Evolutionary conservation across 2,113 vertebrate genomes (phyloP).

Genomic region (Colinus virginianus): DNA sequence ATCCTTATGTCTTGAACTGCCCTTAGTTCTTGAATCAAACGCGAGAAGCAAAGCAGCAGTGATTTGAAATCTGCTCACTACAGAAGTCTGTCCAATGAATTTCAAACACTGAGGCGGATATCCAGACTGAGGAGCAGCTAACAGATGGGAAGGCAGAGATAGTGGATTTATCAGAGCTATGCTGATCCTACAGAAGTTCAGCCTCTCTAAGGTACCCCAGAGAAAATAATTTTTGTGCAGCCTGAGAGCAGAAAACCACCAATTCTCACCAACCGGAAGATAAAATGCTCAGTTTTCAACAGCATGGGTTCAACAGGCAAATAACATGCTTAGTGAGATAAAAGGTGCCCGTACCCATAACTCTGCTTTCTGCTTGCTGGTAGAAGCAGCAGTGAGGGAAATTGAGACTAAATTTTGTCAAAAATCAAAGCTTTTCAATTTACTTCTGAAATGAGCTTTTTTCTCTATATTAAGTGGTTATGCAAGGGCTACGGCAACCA

Average conservation of each 20-base stretch:
- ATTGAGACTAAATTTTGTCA: not conserved
- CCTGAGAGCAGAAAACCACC: not conserved
- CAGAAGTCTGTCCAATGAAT: constrained; percentile 1
- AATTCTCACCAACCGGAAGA: constrained; percentile 16
- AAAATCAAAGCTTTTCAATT: not conserved
- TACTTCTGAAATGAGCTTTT: not conserved
- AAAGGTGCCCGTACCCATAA: not conserved
- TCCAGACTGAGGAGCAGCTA: constrained; percentile 12
- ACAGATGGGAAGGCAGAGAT: constrained; percentile 43
- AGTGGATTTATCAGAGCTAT: constrained; percentile 43
- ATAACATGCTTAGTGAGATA: not conserved
- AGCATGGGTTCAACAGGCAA: not conserved
- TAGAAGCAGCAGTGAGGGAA: not conserved
- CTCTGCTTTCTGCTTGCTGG: not conserved
- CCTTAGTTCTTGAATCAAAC: not conserved
- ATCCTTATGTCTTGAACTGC: not conserved
- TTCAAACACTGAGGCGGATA: not conserved
- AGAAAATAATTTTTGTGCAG: constrained; percentile 10
- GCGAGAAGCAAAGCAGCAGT: not conserved
- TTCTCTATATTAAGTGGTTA: not conserved
- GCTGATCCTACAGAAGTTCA: not conserved
- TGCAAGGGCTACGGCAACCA: not conserved
- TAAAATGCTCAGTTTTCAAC: not conserved
- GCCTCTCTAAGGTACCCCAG: not conserved
- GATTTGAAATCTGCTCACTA: constrained; percentile 36